Evolutionary conservation across 2,888 invertebrate genomes (phyloP), one percentile per base, ranked within the genome.

Genomic region (Acleris cristana): DNA sequence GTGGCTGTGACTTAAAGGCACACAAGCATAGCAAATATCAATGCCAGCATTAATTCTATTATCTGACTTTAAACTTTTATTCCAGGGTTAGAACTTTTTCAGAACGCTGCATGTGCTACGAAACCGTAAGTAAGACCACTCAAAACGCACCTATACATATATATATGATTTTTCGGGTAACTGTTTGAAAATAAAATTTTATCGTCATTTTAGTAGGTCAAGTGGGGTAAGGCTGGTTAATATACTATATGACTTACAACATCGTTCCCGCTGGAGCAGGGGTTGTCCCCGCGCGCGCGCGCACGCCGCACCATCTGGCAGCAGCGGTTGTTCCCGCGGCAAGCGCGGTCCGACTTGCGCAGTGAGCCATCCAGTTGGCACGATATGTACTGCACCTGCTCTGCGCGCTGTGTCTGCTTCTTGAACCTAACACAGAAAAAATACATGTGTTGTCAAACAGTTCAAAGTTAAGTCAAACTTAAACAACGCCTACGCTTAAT

Each of bases 301-400:
- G 81, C 93, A 70, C 85, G 93, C 64, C 83, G 89, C 51, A 89
- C 81, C 65, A 76, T 85, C 76, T 81, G 94, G 74, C 79, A 92
- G 75, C 84, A 90, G 7, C 83, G 82, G 70, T 73, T 83, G 70
- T 75, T 72, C 0, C 85, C 82, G 0, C 85, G 80, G 54, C 93
- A 90, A 0, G 94, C 94, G 52, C 84, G 85, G 79, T 95, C 94
- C 3, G 94, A 91, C 72, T 93, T 93, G 53, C 94, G 85, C 71
- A 95, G 88, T 10, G 94, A 92, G 0, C 96, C 96, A 82, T 95
- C 94, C 61, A 96, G 88, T 77, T 94, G 94, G 54, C 96, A 95
- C n/a, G 94, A 90, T 75, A 96, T 94, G 83, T 95, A 96, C 70
- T 95, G 93, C 5, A 92, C 88, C 16, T 95, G 94, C 76, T 96